These are phyloP conservation scores for Ctenodactylus gundi DNA, from an alignment of 2,113 vertebrate genomes.

Conservation along the genomic window DNA sequence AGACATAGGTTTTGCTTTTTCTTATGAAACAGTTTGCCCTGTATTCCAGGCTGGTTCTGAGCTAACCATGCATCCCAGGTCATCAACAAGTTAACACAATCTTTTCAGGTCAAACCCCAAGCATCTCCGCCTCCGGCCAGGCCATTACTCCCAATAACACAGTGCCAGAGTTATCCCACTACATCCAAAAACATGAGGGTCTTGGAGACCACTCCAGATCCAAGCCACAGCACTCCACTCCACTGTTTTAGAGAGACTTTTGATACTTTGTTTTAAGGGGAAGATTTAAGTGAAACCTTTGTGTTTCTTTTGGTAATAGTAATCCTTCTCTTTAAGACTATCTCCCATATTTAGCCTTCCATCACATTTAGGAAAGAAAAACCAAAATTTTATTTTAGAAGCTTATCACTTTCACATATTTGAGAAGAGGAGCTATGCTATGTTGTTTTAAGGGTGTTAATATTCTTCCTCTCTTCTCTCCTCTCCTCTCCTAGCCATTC, in stretches of 20 bases:
- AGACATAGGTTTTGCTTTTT: neutral
- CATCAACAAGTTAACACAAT: too few species aligned
- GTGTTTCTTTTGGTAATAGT: neutral
- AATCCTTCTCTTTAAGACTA: neutral
- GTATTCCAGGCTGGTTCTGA: too few species aligned
- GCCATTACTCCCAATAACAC: too few species aligned
- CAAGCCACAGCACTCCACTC: too few species aligned
- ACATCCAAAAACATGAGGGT: too few species aligned
- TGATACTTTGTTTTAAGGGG: neutral
- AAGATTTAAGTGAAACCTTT: neutral
- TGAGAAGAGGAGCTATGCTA: neutral
- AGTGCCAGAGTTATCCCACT: too few species aligned
- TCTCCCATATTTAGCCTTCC: neutral
- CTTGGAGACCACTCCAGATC: neutral
- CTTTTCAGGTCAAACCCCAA: too few species aligned
- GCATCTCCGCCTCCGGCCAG: too few species aligned
- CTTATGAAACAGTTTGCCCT: too few species aligned
- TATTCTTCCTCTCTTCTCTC: neutral
- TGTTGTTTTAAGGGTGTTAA: neutral
- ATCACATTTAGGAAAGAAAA: neutral
- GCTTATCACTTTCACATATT: neutral
- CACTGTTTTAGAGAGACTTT: neutral
- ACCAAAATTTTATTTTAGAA: neutral
- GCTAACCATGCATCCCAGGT: too few species aligned
- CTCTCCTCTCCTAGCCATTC: neutral